Percentiles rank a stretch among this genome's conserved stretches.
These are phyloP conservation scores for Plecturocebus donacophilus DNA, from an alignment of 2,113 vertebrate species.

Conservation along the genomic window DNA sequence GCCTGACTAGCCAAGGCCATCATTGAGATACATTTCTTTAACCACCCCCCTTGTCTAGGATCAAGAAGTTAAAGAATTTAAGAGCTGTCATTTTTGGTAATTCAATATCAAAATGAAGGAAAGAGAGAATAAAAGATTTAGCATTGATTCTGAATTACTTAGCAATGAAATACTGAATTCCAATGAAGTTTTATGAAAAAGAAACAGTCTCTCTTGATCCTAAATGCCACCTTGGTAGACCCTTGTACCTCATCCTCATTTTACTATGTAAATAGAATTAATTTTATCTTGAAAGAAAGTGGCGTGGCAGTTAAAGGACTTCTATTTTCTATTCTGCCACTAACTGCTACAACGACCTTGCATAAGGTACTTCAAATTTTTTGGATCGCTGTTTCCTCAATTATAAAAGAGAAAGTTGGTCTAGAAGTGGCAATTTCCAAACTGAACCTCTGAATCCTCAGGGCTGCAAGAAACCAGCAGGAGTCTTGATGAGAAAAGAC, in stretches of 20 bases:
- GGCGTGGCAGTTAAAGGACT: slow-evolving; percentile 39
- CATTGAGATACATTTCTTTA: background rate
- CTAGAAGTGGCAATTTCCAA: background rate
- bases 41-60: background rate
- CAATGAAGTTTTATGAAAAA: slow-evolving; percentile 58
- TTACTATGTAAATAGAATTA: slow-evolving; percentile 78
- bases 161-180: slow-evolving; percentile 60
- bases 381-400: slow-evolving; percentile 2
- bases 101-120: slow-evolving; percentile 64
- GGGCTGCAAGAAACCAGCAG: background rate
- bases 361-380: slow-evolving; percentile 10
- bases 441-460: background rate
- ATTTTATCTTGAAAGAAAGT: slow-evolving; percentile 69
- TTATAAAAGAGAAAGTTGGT: slow-evolving; percentile 22
- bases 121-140: slow-evolving; percentile 71
- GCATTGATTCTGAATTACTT: slow-evolving; percentile 71
- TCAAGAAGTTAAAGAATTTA: slow-evolving; percentile 29
- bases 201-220: slow-evolving; percentile 41
- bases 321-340: slow-evolving; percentile 50
- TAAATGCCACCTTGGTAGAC: slow-evolving; percentile 67
- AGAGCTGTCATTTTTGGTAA: slow-evolving; percentile 65
- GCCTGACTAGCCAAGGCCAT: background rate
- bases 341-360: slow-evolving; percentile 16
- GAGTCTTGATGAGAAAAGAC: background rate
- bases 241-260: slow-evolving; percentile 61